phyloP scores from a whole-genome alignment of 2,888 invertebrate genomes.

The Glyphotaelius pellucidus region DNA sequence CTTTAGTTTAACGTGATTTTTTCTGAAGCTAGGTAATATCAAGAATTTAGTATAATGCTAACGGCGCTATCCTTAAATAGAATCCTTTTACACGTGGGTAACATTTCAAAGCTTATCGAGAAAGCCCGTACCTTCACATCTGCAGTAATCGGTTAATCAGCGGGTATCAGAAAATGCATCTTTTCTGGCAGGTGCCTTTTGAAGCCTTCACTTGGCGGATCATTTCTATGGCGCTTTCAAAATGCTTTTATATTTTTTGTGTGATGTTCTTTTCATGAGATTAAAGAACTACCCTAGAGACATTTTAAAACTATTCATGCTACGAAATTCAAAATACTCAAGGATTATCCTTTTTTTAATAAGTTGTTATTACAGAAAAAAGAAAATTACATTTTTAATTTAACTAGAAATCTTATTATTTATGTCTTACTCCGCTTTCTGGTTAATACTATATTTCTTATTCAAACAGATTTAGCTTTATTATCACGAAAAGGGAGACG shows the following conservation, averaged over 20 bases:
- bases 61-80: background rate
- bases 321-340: too few relatives aligned
- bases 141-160: background rate
- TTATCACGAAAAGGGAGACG: too few relatives aligned
- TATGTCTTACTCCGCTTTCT: too few relatives aligned
- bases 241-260: background rate
- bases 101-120: background rate
- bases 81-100: background rate
- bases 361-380: too few relatives aligned
- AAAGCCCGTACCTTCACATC: background rate
- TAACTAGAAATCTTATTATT: too few relatives aligned
- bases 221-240: background rate
- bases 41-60: background rate
- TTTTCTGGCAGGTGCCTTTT: background rate
- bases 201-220: background rate
- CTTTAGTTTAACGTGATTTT: background rate
- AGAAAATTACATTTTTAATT: too few relatives aligned
- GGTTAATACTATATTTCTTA: too few relatives aligned
- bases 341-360: too few relatives aligned
- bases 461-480: too few relatives aligned
- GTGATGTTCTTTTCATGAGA: background rate
- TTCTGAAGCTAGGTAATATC: too few relatives aligned
- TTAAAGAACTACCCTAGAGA: background rate
- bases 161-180: background rate
- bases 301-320: background rate